phyloP scores from a whole-genome alignment of 2,113 vertebrate species.

The Calonectris borealis region DNA sequence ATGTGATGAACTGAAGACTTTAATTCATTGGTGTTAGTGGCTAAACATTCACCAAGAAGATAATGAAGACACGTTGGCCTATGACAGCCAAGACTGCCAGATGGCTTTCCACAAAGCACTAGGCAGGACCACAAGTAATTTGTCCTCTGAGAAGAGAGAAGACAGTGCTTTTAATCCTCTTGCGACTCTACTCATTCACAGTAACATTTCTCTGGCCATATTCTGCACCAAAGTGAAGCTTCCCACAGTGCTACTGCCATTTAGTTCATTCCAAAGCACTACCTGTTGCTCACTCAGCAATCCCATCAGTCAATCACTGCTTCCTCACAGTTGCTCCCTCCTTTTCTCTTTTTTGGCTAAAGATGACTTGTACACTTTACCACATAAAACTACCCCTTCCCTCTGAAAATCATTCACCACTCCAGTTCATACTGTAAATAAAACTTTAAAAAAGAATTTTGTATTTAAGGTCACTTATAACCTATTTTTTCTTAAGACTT shows the following conservation, averaged over 20 bases:
- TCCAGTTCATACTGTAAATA: not conserved
- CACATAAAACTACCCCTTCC: not conserved
- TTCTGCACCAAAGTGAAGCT: not conserved
- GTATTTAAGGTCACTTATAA: not conserved
- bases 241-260: not conserved
- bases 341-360: not conserved
- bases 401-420: not conserved
- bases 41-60: not conserved
- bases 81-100: not conserved
- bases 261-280: not conserved
- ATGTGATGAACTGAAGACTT: not conserved
- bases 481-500: not conserved
- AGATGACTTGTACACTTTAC: not conserved
- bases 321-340: not conserved
- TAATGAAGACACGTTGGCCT: not conserved
- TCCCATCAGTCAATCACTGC: not conserved
- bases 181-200: rapidly evolving
- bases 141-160: not conserved
- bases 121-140: not conserved
- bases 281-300: not conserved
- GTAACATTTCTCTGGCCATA: not conserved
- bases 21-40: not conserved
- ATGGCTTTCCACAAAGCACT: not conserved
- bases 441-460: not conserved
- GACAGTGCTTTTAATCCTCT: not conserved